Base-by-base conservation (phyloP, 2,888 invertebrate species). In the Amitus sp. region DNA sequence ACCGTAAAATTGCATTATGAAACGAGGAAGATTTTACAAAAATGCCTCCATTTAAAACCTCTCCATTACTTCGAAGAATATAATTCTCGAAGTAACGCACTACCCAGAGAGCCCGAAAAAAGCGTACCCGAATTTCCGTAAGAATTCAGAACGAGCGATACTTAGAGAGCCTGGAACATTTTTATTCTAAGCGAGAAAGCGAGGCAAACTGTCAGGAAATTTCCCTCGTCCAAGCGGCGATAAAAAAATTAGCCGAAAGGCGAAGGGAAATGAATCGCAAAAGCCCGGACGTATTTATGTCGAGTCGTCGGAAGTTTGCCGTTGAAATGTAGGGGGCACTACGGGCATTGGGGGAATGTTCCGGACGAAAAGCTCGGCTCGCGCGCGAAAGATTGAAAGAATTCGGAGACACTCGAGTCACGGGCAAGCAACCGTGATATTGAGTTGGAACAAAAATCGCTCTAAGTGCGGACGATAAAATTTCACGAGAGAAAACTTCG, bases 401-500 rank as follows among this genome's bases (percentile, higher is more conserved):
- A 61, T 69, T 62, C 58, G 57, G 58, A 60, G 58, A 50, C 59
- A n/a, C n/a, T n/a, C 62, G 60, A 50, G 74, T 66, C 70, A 69
- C 63, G 71, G 70, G 73, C 75, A 71, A 71, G 70, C 75, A 76
- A 75, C 72, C 72, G 75, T 75, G 76, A 77, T 78, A 79, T 79
- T 75, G 76, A 78, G 78, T 79, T 76, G 72, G 73, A 73, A 73
- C 73, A 66, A 71, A 70, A 70, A 71, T 70, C 68, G 66, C 66
- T 70, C 72, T 71, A 77, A 77, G 74, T 74, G 71, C 74, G 73
- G 76, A 76, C 79, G 79, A 80, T 80, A 80, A 80, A 79, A 80
- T 79, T 79, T 79, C 76, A 80, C 78, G 80, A 78, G 75, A 77
- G 72, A 74, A 76, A 80, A 79, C 73, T 78, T 79, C 70, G 74